Conservation (phyloP, 2,888 invertebrate genomes). For the Plagiodera versicolora region DNA sequence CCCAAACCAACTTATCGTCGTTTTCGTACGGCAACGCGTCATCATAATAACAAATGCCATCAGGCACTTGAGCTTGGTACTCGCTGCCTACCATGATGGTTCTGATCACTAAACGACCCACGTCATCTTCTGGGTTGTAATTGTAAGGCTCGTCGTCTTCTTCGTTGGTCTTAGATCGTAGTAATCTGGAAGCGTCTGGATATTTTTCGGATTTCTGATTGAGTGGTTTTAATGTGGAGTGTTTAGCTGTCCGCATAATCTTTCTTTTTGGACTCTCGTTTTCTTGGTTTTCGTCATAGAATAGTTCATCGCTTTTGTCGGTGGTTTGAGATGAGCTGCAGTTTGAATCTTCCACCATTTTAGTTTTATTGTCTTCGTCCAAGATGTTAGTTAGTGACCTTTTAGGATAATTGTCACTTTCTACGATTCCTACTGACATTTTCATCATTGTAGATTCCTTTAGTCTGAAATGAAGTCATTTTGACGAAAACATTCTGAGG, state of each 20-base stretch:
- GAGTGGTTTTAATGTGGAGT: conserved; percentile 59
- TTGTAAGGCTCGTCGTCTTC: conserved; percentile 71
- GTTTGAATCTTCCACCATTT: conserved; percentile 71
- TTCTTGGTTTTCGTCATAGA: conserved; percentile 59
- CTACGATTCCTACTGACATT: no score
- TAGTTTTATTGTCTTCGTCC: conserved; percentile 89
- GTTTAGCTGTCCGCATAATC: conserved; percentile 43
- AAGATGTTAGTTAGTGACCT: conserved; percentile 90
- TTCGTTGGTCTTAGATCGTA: conserved; percentile 69
- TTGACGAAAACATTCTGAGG: no score
- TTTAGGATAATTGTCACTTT: conserved; percentile 58
- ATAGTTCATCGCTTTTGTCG: conserved; percentile 29
- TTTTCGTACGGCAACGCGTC: conserved; percentile 93
- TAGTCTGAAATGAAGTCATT: no score
- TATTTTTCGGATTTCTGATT: conserved; percentile 57
- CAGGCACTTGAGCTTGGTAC: conserved; percentile 92
- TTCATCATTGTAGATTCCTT: no score
- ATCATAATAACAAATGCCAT: conserved; percentile 88
- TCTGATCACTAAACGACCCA: conserved; percentile 73
- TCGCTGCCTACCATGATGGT: conserved; percentile 96
- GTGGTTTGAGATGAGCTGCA: conserved; percentile 57
- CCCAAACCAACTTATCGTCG: conserved; percentile 94
- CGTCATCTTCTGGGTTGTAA: conserved; percentile 81
- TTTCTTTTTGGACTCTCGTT: conserved; percentile 44
- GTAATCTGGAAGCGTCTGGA: conserved; percentile 56